Percentiles rank a stretch among this genome's conserved stretches.
Evolutionary conservation across 2,888 invertebrate species (phyloP).

Genomic region (Eremobia ochroleuca): DNA sequence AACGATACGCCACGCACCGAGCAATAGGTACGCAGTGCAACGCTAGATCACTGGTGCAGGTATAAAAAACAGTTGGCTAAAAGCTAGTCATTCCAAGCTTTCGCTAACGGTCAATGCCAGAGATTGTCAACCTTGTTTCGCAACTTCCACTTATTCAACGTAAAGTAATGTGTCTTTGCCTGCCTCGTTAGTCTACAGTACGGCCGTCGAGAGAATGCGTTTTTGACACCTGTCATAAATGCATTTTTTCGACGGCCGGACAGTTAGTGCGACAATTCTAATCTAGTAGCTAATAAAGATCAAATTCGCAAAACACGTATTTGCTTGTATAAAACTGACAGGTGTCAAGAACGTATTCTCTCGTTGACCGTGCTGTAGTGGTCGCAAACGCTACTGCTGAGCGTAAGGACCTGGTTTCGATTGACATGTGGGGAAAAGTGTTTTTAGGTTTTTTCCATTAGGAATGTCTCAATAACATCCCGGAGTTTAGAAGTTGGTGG

Average conservation of each 20-base stretch:
- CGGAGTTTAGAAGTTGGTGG: no score
- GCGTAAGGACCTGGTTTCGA: not conserved
- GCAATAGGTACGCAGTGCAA: conserved; percentile 30
- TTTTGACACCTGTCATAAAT: no score
- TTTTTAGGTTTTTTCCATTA: no score
- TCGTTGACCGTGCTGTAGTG: not conserved
- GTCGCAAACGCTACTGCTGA: not conserved
- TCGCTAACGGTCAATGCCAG: conserved; percentile 85
- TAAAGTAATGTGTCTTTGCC: not conserved
- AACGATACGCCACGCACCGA: conserved; percentile 35
- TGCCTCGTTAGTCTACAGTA: not conserved
- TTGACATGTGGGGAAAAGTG: not conserved
- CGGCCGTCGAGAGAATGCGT: not conserved
- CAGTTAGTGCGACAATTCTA: not conserved
- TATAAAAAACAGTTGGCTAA: conserved; percentile 57
- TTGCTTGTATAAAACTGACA: not conserved
- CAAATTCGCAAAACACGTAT: not conserved
- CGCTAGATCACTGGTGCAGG: conserved; percentile 9
- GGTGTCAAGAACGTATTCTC: not conserved
- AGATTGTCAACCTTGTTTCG: conserved; percentile 73
- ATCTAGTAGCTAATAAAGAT: not conserved
- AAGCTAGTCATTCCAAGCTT: conserved; percentile 77
- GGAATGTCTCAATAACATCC: no score
- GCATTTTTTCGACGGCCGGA: no score
- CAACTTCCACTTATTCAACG: conserved; percentile 45